phyloP scores from a whole-genome alignment of 2,888 invertebrate genomes.

The Pseudolycoriella hygida region DNA sequence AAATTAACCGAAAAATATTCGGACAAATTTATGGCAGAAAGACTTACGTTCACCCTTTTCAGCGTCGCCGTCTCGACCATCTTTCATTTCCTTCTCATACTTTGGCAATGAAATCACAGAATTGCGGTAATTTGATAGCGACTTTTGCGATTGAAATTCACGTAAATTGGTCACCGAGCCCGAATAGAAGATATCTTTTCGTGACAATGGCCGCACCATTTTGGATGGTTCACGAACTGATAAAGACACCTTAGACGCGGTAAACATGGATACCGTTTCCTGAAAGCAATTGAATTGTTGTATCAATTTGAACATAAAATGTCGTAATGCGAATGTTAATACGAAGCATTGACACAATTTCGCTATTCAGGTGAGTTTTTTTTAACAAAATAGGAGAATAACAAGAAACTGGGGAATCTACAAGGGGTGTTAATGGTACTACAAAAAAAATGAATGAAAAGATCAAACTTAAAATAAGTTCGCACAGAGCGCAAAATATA shows the following conservation, averaged over 20 bases:
- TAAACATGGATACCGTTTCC: conserved; percentile 49
- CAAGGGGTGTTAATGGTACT: too few species aligned
- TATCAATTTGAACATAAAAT: too few species aligned
- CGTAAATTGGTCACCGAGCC: conserved; percentile 87
- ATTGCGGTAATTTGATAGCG: conserved; percentile 75
- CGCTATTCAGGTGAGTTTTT: too few species aligned
- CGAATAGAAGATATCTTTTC: conserved; percentile 95
- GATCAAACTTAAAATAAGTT: too few species aligned
- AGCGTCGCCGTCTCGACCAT: conserved; percentile 32
- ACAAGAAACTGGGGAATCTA: too few species aligned
- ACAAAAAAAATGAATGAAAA: too few species aligned
- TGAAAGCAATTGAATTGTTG: too few species aligned
- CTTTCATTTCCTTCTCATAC: conserved; percentile 42
- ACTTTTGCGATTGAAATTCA: conserved; percentile 84
- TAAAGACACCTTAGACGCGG: conserved; percentile 43
- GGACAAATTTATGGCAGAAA: conserved; percentile 5
- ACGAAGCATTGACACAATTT: too few species aligned
- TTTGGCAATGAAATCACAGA: conserved; percentile 78
- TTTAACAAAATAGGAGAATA: too few species aligned
- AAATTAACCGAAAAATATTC: too few species aligned
- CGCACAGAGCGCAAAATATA: too few species aligned
- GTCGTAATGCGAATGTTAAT: too few species aligned
- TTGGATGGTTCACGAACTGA: conserved; percentile 32
- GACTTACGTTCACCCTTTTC: conserved; percentile 41
- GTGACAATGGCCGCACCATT: conserved; percentile 76